Base-by-base conservation (phyloP, 2,888 invertebrate genomes). In the Neocrepidodera transversa region DNA sequence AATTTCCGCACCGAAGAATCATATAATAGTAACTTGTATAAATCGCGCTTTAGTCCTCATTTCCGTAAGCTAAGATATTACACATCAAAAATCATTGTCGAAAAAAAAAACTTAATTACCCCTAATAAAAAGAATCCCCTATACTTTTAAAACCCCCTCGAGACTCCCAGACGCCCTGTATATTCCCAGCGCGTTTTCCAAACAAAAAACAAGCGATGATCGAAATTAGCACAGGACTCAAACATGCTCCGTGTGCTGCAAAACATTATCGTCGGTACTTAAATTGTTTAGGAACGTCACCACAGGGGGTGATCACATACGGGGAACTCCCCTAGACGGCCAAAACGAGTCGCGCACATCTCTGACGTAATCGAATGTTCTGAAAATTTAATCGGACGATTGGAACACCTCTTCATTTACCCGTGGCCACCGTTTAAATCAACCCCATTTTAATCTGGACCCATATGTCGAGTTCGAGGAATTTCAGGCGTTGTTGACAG, bases 381-480 rank as follows among this genome's bases (percentile, higher is more conserved):
- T n/a, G n/a, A n/a, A 13, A 38, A 51, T 51, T 30, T 16, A 16
- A 23, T 58, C 70, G 74, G 68, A 54, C 62, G 58, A 69, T 68
- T 71, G 73, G 66, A 73, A 73, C 74, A 76, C 76, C 76, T 77
- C 76, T 75, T 74, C 75, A 74, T 75, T 77, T 75, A 76, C 73
- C 70, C 69, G 71, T 71, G 70, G 71, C 74, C 73, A 71, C 75
- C 71, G 74, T 76, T 75, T 71, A 71, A 73, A 71, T 68, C 74
- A 67, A 69, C 70, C 70, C 70, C 65, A 55, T 48, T 65, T 65
- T 65, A 65, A 63, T 65, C 61, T 59, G 54, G 57, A 51, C 53
- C 36, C 54, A 68, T 66, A 69, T 65, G 65, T 65, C 63, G 61
- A 47, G 58, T 60, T 68, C 51, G 8, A 7, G 2, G 51, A 35